phyloP scores from a whole-genome alignment of 30 jellyfish, hydroid and myxozoan genomes.

The Calvadosia cruxmelitensis region DNA sequence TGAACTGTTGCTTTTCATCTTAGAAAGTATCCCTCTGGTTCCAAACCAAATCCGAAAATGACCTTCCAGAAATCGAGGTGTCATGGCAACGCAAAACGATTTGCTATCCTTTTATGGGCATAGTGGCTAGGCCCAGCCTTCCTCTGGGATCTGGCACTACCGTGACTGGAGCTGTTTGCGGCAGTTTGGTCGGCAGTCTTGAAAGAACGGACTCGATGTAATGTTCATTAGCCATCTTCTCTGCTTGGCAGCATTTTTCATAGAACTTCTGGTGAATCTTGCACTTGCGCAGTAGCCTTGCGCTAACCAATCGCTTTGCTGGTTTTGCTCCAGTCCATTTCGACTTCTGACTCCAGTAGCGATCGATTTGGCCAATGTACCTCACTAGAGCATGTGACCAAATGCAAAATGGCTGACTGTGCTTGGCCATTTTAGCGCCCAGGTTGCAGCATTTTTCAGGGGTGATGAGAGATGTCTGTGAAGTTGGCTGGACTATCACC shows the following conservation, averaged over 20 bases:
- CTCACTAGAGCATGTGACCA: slow-evolving; percentile 33
- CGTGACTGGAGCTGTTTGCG: neutral
- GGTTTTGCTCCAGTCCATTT: slow-evolving; percentile 49
- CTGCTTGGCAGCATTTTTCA: slow-evolving; percentile 39
- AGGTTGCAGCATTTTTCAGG: slow-evolving; percentile 27
- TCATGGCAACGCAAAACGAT: too few relatives aligned
- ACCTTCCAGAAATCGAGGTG: too few relatives aligned
- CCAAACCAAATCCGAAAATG: too few relatives aligned
- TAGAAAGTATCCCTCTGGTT: too few relatives aligned
- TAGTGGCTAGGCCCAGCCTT: neutral
- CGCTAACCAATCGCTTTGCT: slow-evolving; percentile 16
- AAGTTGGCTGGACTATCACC: neutral
- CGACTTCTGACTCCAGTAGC: slow-evolving; percentile 32
- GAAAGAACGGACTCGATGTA: neutral
- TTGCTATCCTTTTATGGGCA: neutral
- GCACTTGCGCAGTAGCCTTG: slow-evolving; percentile 31
- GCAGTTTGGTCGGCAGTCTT: neutral
- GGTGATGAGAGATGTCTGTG: neutral
- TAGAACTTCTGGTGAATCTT: slow-evolving; percentile 14
- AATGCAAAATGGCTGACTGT: slow-evolving; percentile 28
- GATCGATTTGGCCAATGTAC: slow-evolving; percentile 19
- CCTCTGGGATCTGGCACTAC: neutral
- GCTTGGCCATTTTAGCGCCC: slow-evolving; percentile 57
- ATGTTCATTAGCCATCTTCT: slow-evolving; percentile 16
- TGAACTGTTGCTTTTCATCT: too few relatives aligned